A percentile compares a stretch with the other conserved stretches of the same genome.
These are phyloP conservation scores for Gorsachius goisagi DNA, from an alignment of 2,113 vertebrate genomes.

Conservation along the genomic window DNA sequence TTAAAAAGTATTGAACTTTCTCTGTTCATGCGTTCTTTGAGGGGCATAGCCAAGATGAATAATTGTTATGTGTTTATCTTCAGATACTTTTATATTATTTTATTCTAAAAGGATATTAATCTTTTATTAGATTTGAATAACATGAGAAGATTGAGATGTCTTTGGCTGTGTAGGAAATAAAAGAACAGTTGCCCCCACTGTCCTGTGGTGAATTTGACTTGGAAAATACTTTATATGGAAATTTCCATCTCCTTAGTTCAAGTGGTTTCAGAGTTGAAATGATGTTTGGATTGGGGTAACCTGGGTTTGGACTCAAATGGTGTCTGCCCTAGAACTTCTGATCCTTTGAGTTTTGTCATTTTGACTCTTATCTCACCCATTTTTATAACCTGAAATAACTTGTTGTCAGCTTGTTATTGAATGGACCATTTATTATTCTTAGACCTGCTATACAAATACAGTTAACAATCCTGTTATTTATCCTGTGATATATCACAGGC, in stretches of 20 bases:
- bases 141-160: slow-evolving; percentile 32
- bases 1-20: neutral
- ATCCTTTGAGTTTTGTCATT: neutral
- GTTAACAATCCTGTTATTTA: slow-evolving; percentile 32
- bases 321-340: neutral
- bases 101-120: slow-evolving; percentile 44
- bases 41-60: neutral
- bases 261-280: neutral
- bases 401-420: slow-evolving; percentile 35
- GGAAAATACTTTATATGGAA: slow-evolving; percentile 16
- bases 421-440: slow-evolving; percentile 30
- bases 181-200: neutral
- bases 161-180: neutral
- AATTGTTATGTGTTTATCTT: slow-evolving; percentile 32
- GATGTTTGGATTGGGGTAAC: neutral
- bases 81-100: slow-evolving; percentile 18
- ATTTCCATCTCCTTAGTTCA: slow-evolving; percentile 1
- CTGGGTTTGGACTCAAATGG: neutral
- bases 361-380: neutral
- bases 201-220: neutral
- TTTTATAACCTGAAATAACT: slow-evolving; percentile 37
- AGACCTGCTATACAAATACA: slow-evolving; percentile 1
- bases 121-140: slow-evolving; percentile 58
- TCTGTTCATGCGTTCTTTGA: neutral
- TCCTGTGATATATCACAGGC: slow-evolving; percentile 28